Evolutionary conservation across 2,797 vertebrate genomes (phyloP).

Genomic region (Acestrorhynchus altus): DNA sequence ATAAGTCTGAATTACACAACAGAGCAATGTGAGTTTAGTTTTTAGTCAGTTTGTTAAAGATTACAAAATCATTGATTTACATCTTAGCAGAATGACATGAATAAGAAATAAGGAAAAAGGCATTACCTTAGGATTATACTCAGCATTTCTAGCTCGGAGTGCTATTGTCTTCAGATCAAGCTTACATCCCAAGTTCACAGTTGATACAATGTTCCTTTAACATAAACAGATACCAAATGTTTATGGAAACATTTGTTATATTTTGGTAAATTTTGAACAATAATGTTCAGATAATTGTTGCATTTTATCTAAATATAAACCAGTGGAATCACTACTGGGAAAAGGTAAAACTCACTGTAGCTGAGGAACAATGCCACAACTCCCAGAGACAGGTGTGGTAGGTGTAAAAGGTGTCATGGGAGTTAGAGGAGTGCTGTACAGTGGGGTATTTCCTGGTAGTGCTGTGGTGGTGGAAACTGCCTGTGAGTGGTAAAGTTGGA

Average conservation of each 20-base stretch:
- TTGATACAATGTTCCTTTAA: slow-evolving; percentile 97
- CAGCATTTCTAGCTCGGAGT: slow-evolving; percentile 97
- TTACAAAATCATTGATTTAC: no score
- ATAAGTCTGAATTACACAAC: neutral
- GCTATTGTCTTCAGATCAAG: slow-evolving; percentile 98
- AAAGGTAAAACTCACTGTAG: slow-evolving; percentile 87
- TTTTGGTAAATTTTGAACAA: no score
- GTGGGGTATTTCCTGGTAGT: slow-evolving; percentile 91
- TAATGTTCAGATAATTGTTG: neutral
- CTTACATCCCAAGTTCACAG: slow-evolving; percentile 98
- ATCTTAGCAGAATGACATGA: no score
- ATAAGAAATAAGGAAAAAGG: neutral
- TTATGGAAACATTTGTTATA: no score
- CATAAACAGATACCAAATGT: no score
- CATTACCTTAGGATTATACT: slow-evolving; percentile 98
- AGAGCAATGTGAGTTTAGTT: neutral
- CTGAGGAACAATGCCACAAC: slow-evolving; percentile 96
- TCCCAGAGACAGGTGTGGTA: slow-evolving; percentile 94
- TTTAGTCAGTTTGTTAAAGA: no score
- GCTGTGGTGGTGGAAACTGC: slow-evolving; percentile 90
- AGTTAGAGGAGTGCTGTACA: slow-evolving; percentile 87
- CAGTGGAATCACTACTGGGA: neutral
- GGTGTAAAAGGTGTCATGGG: slow-evolving; percentile 98
- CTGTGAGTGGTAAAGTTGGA: slow-evolving; percentile 96
- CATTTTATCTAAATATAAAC: neutral